Evolutionary conservation across 2,113 vertebrate species (phyloP), one percentile per base, ranked within the genome.

Genomic region (Epinephelus lanceolatus): DNA sequence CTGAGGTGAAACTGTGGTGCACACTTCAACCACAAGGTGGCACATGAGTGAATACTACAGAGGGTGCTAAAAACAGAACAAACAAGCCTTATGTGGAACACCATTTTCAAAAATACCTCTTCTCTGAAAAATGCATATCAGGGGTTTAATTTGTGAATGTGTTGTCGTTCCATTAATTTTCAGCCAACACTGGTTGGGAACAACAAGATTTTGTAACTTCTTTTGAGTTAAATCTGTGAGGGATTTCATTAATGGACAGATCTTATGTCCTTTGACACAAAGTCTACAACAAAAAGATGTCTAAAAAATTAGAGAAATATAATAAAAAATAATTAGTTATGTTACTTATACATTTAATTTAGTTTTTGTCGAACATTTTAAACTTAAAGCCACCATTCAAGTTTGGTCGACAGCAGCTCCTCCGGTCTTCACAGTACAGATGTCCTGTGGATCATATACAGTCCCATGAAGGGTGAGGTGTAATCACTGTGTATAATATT

Each of bases 1-100:
- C 42, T 71, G 49, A 84, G 77, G 71, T 86, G 75, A 92, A 84
- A 61, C 53, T 63, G 78, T 4, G 3, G 53, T 84, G 18, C 8
- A 40, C 19, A 18, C 5, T 72, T 3, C 8, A 33, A 47, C 81
- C 92, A 90, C 68, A 53, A 71, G 92, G 77, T 76, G 89, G 83
- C 83, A 8, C 42, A 77, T 21, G 74, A 70, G 60, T 14, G 13
- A 40, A 27, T 1, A 59, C n/a, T 21, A 59, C 19, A 84, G 37
- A 59, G 19, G 42, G 4, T 18, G 82, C 71, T 87, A 86, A 77
- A 89, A 88, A 88, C 75, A 82, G 81, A 89, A 85, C 67, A 76
- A 68, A 33, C 53, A 21, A 61, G 70, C 23, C 55, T 73, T 0
- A 33, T 71, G 56, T 61, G 19, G 42, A 86, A 61, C 6, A 86